These are phyloP conservation scores for Catocala sponsa DNA, from an alignment of 2,888 invertebrate genomes.

Conservation along the genomic window DNA sequence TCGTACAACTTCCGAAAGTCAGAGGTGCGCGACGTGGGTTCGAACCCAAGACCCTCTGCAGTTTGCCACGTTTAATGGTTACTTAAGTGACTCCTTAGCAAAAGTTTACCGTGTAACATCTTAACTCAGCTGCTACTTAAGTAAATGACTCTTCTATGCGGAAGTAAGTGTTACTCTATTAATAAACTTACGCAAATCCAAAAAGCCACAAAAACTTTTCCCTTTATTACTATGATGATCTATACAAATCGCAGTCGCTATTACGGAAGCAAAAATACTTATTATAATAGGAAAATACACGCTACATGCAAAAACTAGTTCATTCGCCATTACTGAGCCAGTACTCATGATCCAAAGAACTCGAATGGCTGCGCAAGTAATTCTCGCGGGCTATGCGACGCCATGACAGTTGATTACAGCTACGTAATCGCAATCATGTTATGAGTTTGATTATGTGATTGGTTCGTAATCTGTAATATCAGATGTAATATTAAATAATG, in stretches of 20 bases:
- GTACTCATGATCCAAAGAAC: slow-evolving; percentile 33
- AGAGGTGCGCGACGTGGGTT: too few relatives aligned
- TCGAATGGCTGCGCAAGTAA: slow-evolving; percentile 9
- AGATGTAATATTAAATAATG: not conserved
- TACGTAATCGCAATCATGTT: not conserved
- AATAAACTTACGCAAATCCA: too few relatives aligned
- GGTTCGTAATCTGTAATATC: not conserved
- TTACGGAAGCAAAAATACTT: slow-evolving; percentile 12
- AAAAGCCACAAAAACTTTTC: not conserved
- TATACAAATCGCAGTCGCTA: slow-evolving; percentile 6
- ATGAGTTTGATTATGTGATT: not conserved
- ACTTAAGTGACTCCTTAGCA: too few relatives aligned
- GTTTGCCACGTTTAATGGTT: too few relatives aligned
- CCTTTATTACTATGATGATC: slow-evolving; percentile 7
- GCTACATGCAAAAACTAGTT: slow-evolving; percentile 15
- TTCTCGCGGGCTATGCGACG: slow-evolving; percentile 5
- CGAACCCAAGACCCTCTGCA: too few relatives aligned
- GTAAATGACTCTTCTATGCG: too few relatives aligned
- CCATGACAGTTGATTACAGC: slow-evolving; percentile 8
- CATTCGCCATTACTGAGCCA: slow-evolving; percentile 27
- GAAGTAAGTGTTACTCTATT: too few relatives aligned
- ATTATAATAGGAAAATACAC: slow-evolving; percentile 11
- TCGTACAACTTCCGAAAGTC: too few relatives aligned
- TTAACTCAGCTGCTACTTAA: too few relatives aligned
- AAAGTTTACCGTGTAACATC: too few relatives aligned